These are phyloP conservation scores for Syngnathus floridae DNA, from an alignment of 2,113 vertebrate genomes.

Conservation along the genomic window DNA sequence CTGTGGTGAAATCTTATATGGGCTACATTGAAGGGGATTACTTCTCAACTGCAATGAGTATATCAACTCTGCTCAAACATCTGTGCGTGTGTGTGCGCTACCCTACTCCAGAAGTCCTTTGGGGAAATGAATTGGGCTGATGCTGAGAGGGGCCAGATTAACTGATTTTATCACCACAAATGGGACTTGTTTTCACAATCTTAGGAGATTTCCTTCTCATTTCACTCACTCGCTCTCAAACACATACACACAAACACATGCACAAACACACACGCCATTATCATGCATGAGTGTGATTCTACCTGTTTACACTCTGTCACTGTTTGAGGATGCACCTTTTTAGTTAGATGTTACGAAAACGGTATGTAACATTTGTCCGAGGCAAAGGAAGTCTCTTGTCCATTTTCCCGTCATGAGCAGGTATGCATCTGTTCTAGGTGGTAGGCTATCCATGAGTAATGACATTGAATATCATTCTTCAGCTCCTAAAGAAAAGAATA, in stretches of 20 bases:
- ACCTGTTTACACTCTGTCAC: conserved; percentile 11
- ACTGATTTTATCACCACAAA: conserved; percentile 9
- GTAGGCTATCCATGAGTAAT: neutral
- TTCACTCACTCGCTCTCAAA: neutral
- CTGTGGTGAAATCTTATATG: neutral
- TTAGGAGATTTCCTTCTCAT: conserved; percentile 5
- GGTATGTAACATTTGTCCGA: neutral
- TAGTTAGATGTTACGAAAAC: conserved; percentile 11
- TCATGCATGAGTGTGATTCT: conserved; percentile 11
- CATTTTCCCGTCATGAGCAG: neutral
- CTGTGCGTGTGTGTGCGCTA: neutral
- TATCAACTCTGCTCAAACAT: neutral
- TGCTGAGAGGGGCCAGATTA: neutral
- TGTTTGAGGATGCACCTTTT: conserved; percentile 13
- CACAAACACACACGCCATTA: neutral
- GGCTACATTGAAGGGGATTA: neutral
- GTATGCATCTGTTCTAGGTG: neutral
- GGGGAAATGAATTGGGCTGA: neutral
- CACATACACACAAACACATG: conserved; percentile 8
- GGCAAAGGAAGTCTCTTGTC: neutral
- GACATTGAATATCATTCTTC: neutral
- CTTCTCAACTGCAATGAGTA: neutral
- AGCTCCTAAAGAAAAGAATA: neutral
- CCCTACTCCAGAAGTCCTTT: neutral
- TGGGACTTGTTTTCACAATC: conserved; percentile 2